These are phyloP conservation scores for Rhagonycha fulva DNA, from an alignment of 2,888 invertebrate species.

Conservation along the genomic window DNA sequence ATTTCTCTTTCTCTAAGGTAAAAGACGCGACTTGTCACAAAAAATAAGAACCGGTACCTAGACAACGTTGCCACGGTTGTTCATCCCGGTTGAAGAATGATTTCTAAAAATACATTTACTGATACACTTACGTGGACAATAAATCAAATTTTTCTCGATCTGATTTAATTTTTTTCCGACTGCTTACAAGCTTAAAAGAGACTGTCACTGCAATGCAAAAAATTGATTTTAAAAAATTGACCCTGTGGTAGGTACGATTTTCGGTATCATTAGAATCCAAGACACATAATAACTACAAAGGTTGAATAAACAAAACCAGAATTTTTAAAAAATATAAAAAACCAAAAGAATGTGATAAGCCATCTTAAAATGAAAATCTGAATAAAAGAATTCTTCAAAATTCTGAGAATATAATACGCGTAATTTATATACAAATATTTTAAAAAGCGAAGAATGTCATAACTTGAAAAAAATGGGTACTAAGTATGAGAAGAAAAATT, in stretches of 20 bases:
- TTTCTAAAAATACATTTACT: neutral
- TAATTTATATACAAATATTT: neutral
- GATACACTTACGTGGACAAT: neutral
- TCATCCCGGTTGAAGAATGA: neutral
- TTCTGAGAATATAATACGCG: neutral
- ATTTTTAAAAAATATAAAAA: neutral
- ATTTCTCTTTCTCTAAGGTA: neutral
- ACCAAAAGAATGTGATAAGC: neutral
- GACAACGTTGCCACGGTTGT: constrained; percentile 22
- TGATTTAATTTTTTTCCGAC: neutral
- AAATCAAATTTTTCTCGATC: neutral
- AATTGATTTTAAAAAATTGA: neutral
- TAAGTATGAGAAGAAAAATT: neutral
- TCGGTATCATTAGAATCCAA: neutral
- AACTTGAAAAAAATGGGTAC: neutral
- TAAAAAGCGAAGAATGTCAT: neutral
- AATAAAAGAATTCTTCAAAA: neutral
- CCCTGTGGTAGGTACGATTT: neutral
- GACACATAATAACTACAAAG: neutral
- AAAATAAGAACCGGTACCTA: constrained; percentile 23
- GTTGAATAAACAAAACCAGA: neutral
- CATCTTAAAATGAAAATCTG: neutral
- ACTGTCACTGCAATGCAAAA: too few relatives aligned
- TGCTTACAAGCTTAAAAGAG: neutral
- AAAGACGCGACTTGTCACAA: constrained; percentile 2